A percentile compares a stretch with the other conserved stretches of the same genome.
phyloP scores from a whole-genome alignment of 2,113 vertebrate genomes.

The Eidolon helvum region DNA sequence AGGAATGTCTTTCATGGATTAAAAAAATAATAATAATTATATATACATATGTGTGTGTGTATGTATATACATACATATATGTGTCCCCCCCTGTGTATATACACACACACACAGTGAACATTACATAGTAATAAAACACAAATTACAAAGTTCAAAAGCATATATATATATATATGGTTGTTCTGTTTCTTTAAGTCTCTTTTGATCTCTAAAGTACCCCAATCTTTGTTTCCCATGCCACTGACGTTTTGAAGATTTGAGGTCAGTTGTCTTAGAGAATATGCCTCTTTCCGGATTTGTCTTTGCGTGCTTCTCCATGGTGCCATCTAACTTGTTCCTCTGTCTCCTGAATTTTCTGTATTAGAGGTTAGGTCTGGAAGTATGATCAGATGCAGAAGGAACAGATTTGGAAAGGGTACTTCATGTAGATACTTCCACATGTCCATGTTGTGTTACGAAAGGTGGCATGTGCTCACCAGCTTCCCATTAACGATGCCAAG shows the following conservation, averaged over 20 bases:
- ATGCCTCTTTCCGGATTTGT: background rate
- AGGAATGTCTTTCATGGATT: background rate
- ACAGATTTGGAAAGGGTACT: background rate
- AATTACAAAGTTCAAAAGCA: background rate
- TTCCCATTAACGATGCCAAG: background rate
- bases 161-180: background rate
- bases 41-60: too few species aligned
- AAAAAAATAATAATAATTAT: too few species aligned
- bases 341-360: background rate
- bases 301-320: background rate
- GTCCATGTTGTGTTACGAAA: accelerated
- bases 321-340: background rate
- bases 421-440: accelerated
- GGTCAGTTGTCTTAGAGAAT: background rate
- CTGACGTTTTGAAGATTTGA: background rate
- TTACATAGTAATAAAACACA: background rate
- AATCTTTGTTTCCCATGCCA: background rate
- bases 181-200: background rate
- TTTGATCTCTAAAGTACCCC: background rate
- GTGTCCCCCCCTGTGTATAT: too few species aligned
- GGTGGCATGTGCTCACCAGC: background rate
- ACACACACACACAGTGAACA: background rate
- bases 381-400: background rate
- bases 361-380: background rate
- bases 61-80: too few species aligned